These are phyloP conservation scores for Brachionus calyciflorus DNA, from an alignment of 1,140 invertebrate species.

Conservation along the genomic window DNA sequence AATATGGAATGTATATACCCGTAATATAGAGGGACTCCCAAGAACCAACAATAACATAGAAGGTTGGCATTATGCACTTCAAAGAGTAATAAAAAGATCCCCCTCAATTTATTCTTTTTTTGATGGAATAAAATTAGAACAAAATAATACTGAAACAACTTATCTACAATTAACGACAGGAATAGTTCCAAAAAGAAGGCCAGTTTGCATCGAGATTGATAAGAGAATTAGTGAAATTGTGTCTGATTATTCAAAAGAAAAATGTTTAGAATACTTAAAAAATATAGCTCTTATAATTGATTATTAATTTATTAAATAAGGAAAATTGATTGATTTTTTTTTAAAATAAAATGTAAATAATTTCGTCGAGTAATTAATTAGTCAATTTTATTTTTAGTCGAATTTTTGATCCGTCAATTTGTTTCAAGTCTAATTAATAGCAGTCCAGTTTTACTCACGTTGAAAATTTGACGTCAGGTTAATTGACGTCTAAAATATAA, in stretches of 20 bases:
- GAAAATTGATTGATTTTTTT: no score
- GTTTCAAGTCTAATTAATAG: not conserved
- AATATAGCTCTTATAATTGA: no score
- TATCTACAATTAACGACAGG: not conserved
- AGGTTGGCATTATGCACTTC: no score
- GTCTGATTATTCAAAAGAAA: no score
- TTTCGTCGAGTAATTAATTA: not conserved
- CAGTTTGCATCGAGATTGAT: not conserved
- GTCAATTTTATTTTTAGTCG: not conserved
- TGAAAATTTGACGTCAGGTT: no score
- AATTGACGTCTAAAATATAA: no score
- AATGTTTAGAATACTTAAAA: no score
- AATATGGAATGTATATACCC: not conserved
- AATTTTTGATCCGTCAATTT: not conserved
- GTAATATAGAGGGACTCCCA: not conserved
- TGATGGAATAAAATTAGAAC: not conserved
- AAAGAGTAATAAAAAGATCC: not conserved
- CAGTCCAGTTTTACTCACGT: no score
- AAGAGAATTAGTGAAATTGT: conserved; percentile 5
- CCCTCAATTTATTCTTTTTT: not conserved
- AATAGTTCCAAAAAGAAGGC: not conserved
- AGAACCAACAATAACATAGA: not conserved
- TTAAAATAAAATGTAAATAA: no score
- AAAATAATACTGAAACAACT: not conserved
- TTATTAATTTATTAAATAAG: no score